Evolutionary conservation across 2,113 vertebrate species (phyloP).

Genomic region (Galemys pyrenaicus): DNA sequence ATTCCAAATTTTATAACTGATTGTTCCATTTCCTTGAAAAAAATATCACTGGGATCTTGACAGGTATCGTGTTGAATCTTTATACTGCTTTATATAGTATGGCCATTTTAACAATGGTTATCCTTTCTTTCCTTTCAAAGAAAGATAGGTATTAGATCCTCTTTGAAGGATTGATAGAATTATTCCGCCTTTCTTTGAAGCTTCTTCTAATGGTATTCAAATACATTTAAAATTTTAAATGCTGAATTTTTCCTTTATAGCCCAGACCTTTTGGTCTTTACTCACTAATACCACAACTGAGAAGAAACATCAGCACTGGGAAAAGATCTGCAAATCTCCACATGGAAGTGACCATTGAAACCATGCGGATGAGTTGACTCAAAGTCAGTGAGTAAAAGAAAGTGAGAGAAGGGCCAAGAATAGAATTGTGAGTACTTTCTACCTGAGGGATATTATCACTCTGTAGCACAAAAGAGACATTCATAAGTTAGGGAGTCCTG

Average conservation of each 20-base stretch:
- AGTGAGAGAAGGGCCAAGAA: background rate
- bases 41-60: too few species aligned
- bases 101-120: too few species aligned
- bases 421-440: background rate
- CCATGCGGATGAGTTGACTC: background rate
- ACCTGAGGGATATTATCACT: background rate
- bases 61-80: too few species aligned
- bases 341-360: background rate
- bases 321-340: background rate
- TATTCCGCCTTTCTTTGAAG: background rate
- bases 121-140: too few species aligned
- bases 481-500: background rate
- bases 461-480: too few species aligned
- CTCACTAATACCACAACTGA: background rate
- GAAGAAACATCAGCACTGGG: background rate
- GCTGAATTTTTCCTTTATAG: background rate
- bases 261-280: background rate
- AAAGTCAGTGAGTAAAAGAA: background rate
- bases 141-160: too few species aligned
- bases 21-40: too few species aligned
- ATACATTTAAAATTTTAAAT: background rate
- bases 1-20: too few species aligned
- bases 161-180: too few species aligned
- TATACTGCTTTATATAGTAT: too few species aligned
- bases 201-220: background rate